These are phyloP conservation scores for Cnemophilus loriae DNA, from an alignment of 2,113 vertebrate species.

Conservation along the genomic window DNA sequence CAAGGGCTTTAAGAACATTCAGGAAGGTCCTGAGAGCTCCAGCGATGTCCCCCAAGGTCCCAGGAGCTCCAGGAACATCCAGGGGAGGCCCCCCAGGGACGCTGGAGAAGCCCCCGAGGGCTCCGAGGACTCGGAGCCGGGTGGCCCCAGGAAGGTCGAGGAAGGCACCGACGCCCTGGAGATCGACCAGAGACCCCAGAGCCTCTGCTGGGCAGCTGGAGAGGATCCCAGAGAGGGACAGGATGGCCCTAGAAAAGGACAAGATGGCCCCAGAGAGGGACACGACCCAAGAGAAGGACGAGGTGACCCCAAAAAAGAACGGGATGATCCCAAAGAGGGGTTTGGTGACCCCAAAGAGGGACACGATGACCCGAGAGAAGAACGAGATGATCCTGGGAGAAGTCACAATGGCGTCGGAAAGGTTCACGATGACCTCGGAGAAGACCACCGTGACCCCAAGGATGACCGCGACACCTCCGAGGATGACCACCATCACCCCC, in stretches of 20 bases:
- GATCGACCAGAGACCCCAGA: not conserved
- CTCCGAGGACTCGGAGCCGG: not conserved
- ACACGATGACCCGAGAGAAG: accelerated
- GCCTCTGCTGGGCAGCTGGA: not conserved
- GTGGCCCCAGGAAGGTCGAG: not conserved
- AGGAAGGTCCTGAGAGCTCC: not conserved
- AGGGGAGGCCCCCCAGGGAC: not conserved
- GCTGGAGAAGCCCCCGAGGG: not conserved
- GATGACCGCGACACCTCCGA: no score
- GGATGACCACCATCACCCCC: not conserved
- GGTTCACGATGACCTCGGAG: accelerated
- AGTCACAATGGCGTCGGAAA: accelerated
- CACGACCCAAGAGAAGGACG: accelerated
- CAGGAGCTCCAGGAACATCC: not conserved
- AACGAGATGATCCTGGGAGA: accelerated
- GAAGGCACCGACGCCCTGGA: not conserved
- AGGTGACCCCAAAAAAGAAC: not conserved
- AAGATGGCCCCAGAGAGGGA: accelerated
- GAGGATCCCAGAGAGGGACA: not conserved
- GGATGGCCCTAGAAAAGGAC: accelerated
- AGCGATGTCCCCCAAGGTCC: accelerated
- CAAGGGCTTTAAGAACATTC: not conserved
- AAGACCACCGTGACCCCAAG: accelerated
- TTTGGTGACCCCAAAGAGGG: accelerated
- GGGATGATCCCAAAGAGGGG: not conserved